phyloP scores from a whole-genome alignment of 2,888 invertebrate species.

The Drosophila falleni region DNA sequence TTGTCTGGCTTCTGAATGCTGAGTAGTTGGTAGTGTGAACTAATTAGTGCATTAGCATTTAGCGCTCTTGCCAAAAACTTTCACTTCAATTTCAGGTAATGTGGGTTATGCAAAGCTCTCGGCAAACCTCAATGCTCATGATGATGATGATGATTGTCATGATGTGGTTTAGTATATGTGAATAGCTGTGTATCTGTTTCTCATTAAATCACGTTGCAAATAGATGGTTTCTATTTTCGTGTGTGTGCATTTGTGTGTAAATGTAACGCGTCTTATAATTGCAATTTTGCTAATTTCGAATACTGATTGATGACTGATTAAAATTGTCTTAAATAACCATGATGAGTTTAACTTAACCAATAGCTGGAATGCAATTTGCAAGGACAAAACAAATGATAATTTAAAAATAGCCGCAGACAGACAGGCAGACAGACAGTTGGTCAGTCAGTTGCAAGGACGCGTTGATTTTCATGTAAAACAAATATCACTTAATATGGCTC shows the following conservation, averaged over 20 bases:
- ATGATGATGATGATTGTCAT: slow-evolving; percentile 15
- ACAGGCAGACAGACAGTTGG: slow-evolving; percentile 17
- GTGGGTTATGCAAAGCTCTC: slow-evolving; percentile 52
- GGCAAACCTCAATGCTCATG: slow-evolving; percentile 11
- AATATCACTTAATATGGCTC: slow-evolving; percentile 75
- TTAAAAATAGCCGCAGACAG: slow-evolving; percentile 33
- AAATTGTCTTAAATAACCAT: slow-evolving; percentile 61
- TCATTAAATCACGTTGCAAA: slow-evolving; percentile 51
- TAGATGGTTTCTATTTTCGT: slow-evolving; percentile 8
- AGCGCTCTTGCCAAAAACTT: slow-evolving; percentile 50
- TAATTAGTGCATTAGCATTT: slow-evolving; percentile 72
- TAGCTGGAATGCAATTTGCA: slow-evolving; percentile 58
- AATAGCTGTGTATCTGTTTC: slow-evolving; percentile 36
- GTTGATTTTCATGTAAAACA: slow-evolving; percentile 80
- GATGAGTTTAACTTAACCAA: slow-evolving; percentile 48
- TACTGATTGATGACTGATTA: slow-evolving; percentile 57
- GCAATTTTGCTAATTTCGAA: slow-evolving; percentile 48
- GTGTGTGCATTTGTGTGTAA: slow-evolving; percentile 12
- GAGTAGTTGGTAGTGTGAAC: slow-evolving; percentile 54
- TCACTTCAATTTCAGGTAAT: slow-evolving; percentile 45
- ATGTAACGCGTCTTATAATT: slow-evolving; percentile 51
- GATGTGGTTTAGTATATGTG: slow-evolving; percentile 29
- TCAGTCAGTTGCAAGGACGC: slow-evolving; percentile 46
- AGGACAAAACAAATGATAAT: slow-evolving; percentile 59
- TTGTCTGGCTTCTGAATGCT: slow-evolving; percentile 36